phyloP scores from a whole-genome alignment of 1,140 invertebrate species.

The Drosophila rufa region DNA sequence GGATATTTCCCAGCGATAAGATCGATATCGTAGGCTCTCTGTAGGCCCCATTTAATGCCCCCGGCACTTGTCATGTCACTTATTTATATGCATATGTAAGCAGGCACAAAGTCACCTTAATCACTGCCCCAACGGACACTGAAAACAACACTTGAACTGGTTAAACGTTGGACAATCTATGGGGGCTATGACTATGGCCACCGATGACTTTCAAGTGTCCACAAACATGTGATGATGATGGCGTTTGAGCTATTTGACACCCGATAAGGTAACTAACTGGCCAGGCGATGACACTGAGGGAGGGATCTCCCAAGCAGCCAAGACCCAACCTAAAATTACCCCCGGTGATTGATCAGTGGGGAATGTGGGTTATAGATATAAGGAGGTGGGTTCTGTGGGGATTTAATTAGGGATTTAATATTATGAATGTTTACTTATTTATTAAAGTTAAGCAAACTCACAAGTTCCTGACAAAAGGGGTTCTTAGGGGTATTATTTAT shows the following conservation, averaged over 20 bases:
- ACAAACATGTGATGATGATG: constrained; percentile 44
- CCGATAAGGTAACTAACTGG: constrained; percentile 37
- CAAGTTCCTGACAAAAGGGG: not conserved
- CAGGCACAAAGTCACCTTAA: constrained; percentile 40
- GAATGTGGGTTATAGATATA: too few relatives aligned
- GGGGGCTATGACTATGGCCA: constrained; percentile 26
- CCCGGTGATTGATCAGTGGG: not conserved
- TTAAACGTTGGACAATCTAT: constrained; percentile 6
- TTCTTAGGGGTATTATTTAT: not conserved
- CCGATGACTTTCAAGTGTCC: constrained; percentile 40
- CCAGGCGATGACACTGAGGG: constrained; percentile 7
- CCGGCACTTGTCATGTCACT: constrained; percentile 12
- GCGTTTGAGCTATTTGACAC: constrained; percentile 26
- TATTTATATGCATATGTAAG: constrained; percentile 21
- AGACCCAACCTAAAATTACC: not conserved
- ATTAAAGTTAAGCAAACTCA: not conserved
- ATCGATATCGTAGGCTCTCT: constrained; percentile 1
- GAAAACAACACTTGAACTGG: constrained; percentile 47
- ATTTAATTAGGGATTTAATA: not conserved
- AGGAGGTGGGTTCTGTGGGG: too few relatives aligned
- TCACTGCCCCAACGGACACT: constrained; percentile 14
- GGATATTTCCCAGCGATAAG: not conserved
- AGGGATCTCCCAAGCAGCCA: not conserved
- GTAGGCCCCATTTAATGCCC: constrained; percentile 21
- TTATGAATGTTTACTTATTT: not conserved